These are phyloP conservation scores for Diadema setosum DNA, from an alignment of 35 echinoderm and acorn worm genomes.

Conservation along the genomic window DNA sequence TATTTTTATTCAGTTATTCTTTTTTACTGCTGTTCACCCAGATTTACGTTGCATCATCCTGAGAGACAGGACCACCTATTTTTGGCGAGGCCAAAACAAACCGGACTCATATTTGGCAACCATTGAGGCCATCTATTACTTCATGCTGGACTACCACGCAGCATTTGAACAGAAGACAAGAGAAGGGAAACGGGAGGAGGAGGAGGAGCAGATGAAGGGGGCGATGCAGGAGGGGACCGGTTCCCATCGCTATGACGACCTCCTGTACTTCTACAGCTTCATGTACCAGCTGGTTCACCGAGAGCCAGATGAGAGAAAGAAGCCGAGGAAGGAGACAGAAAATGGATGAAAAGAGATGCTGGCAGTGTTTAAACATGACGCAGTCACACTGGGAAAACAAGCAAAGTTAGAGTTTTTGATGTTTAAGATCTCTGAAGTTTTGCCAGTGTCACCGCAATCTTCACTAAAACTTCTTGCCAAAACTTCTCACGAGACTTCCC, in stretches of 20 bases:
- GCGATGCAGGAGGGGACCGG: neutral
- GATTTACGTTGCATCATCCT: conserved; percentile 76
- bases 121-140: conserved; percentile 97
- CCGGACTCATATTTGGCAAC: conserved; percentile 86
- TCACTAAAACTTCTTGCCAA: too few relatives aligned
- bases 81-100: conserved; percentile 86
- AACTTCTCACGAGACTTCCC: too few relatives aligned
- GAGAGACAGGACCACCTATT: conserved; percentile 48
- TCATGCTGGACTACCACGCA: conserved; percentile 62
- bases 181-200: neutral
- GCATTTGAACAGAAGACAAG: neutral
- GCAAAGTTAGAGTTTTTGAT: too few relatives aligned
- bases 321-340: neutral
- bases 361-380: neutral
- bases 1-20: neutral
- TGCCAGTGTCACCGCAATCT: too few relatives aligned
- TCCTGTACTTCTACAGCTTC: conserved; percentile 86
- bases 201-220: too few relatives aligned
- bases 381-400: too few relatives aligned
- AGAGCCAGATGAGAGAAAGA: neutral
- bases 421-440: too few relatives aligned
- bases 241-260: conserved; percentile 69
- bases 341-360: neutral
- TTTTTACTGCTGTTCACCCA: conserved; percentile 18
- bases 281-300: conserved; percentile 75